Evolutionary conservation across 2,888 invertebrate species (phyloP), one percentile per base, ranked within the genome.

Genomic region (Hirtodrosophila alboralis): DNA sequence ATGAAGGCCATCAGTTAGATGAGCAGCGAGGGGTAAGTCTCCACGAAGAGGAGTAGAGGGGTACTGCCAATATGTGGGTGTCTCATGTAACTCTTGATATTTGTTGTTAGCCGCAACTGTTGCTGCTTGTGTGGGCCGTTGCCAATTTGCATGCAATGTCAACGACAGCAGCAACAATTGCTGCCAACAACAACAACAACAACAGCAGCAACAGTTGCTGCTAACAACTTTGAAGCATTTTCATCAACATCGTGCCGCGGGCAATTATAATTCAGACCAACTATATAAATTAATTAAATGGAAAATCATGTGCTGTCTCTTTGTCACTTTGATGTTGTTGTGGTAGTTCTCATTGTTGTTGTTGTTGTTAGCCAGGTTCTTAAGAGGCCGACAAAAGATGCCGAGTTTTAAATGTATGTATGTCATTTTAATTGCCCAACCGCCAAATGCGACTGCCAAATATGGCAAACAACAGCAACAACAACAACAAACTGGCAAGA

Each of bases 261-360:
- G 75, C 78, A 79, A 79, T 79, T 79, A 79, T 79, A 85, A 66
- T 69, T 72, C 41, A 58, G 13, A 43, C 43, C 62, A 58, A 57
- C 68, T 75, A 84, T 75, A 84, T 86, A 86, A 80, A 80, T 80
- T 86, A 86, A 80, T 80, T 80, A 84, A 80, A 86, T 70, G 77
- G 73, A 80, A 84, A 81, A 80, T 81, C 80, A 81, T 86, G 86
- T 64, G 64, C 62, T 63, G 67, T 68, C 75, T 48, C 48, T 56
- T 54, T 60, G 58, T 57, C 49, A 18, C 18, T 18, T 21, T 23
- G 23, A 23, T 23, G 1, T 23, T 6, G 23, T 23, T 23, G 7
- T 23, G 6, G 23, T 23, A 7, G 7, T 18, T 36, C 4, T 36
- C 21, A 13, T 34, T 40, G 34, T 16, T 31, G 33, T n/a, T 40